A percentile compares a stretch with the other conserved stretches of the same genome.
These are phyloP conservation scores for Neoscelio sp. DNA, from an alignment of 2,888 invertebrate species.

Conservation along the genomic window DNA sequence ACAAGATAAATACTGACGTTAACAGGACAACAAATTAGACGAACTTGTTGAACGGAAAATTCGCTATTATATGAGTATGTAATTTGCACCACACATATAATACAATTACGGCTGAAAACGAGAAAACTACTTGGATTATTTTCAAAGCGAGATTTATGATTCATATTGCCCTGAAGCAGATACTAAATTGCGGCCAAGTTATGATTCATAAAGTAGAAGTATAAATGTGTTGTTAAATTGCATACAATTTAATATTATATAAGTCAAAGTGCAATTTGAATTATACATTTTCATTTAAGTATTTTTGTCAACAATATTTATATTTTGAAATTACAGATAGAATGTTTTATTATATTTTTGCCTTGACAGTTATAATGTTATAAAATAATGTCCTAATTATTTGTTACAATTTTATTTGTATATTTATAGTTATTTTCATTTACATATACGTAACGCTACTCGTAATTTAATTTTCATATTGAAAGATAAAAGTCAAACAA, in stretches of 20 bases:
- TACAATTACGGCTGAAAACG: not conserved
- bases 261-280: no score
- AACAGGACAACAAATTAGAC: constrained; percentile 12
- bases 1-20: constrained; percentile 8
- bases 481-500: constrained; percentile 28
- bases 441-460: no score
- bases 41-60: constrained; percentile 18
- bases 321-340: no score
- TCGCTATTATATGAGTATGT: constrained; percentile 7
- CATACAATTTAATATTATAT: no score
- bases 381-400: no score
- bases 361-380: no score
- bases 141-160: not conserved
- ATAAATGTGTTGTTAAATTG: not conserved
- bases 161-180: not conserved
- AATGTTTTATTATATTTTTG: no score
- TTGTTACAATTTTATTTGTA: no score
- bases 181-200: constrained; percentile 6
- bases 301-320: no score
- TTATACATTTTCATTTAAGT: no score
- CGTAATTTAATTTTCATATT: constrained; percentile 13
- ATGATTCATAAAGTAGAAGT: not conserved
- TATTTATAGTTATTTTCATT: no score
- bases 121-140: not conserved
- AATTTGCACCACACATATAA: constrained; percentile 5